Evolutionary conservation across 2,797 vertebrate species (phyloP).

Genomic region (Tapera naevia): DNA sequence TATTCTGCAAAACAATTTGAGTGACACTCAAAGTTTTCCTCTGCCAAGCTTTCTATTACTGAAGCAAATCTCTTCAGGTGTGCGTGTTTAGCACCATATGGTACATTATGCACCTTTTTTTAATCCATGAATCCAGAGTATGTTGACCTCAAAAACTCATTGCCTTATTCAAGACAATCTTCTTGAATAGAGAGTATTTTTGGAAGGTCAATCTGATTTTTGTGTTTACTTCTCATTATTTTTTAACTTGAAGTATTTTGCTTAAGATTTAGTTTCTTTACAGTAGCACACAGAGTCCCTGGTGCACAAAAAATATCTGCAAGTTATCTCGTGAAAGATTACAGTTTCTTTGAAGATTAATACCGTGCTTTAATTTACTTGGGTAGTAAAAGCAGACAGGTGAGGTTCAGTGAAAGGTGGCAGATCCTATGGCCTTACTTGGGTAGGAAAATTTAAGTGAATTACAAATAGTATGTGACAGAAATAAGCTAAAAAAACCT

Average conservation of each 20-base stretch:
- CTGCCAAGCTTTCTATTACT: neutral
- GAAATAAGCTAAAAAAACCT: neutral
- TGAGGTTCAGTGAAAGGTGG: conserved; percentile 4
- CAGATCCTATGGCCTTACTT: neutral
- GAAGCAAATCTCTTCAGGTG: neutral
- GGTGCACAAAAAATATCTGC: neutral
- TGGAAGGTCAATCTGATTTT: neutral
- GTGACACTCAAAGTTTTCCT: neutral
- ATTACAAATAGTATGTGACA: conserved; percentile 22
- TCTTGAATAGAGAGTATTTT: neutral
- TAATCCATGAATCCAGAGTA: neutral
- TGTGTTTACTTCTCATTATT: neutral
- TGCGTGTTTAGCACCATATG: neutral
- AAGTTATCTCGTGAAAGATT: neutral
- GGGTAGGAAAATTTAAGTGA: neutral
- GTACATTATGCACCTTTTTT: neutral
- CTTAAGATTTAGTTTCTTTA: neutral
- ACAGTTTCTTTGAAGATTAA: neutral
- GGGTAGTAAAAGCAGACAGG: conserved; percentile 14
- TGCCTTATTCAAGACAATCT: neutral
- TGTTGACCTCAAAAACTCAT: neutral
- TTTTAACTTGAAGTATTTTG: neutral
- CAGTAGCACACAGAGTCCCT: neutral
- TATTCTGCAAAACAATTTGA: neutral
- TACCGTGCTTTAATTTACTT: conserved; percentile 13